A percentile compares a stretch with the other conserved stretches of the same genome.
Conservation (phyloP, 92 coral and sea anemone genomes). For the Porites divaricata region DNA sequence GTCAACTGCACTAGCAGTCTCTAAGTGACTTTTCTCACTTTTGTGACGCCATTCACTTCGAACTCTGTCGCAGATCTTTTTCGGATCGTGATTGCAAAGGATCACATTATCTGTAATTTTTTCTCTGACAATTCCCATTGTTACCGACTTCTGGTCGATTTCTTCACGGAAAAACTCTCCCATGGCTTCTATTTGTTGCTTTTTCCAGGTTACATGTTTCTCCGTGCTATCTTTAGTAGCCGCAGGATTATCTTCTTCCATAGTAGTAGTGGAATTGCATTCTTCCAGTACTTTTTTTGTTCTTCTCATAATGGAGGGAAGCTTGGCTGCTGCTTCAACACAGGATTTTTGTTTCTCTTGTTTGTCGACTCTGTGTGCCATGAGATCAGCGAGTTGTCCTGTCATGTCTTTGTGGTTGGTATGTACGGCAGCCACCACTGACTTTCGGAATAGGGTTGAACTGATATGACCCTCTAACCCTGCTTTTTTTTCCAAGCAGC, state of each 20-base stretch:
- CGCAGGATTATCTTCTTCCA: no score
- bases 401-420: constrained; percentile 27
- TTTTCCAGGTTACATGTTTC: constrained; percentile 6
- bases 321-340: constrained; percentile 21
- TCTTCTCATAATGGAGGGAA: constrained; percentile 17
- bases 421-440: constrained; percentile 33
- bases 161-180: constrained; percentile 32
- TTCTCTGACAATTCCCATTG: constrained; percentile 24
- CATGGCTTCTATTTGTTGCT: constrained; percentile 27
- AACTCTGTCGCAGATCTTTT: constrained; percentile 32
- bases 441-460: constrained; percentile 23
- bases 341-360: constrained; percentile 27
- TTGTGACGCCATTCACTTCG: constrained; percentile 35
- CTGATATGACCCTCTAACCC: no score
- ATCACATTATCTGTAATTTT: constrained; percentile 23
- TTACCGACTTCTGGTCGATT: constrained; percentile 23
- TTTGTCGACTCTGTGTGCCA: constrained; percentile 42
- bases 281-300: neutral
- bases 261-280: no score
- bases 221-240: neutral
- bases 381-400: constrained; percentile 40
- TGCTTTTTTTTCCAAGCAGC: constrained; percentile 26
- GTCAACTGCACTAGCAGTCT: no score
- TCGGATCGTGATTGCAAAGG: constrained; percentile 22
- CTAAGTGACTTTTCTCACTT: no score